These are phyloP conservation scores for Australoheros facetus DNA, from an alignment of 2,797 vertebrate species.

Conservation along the genomic window DNA sequence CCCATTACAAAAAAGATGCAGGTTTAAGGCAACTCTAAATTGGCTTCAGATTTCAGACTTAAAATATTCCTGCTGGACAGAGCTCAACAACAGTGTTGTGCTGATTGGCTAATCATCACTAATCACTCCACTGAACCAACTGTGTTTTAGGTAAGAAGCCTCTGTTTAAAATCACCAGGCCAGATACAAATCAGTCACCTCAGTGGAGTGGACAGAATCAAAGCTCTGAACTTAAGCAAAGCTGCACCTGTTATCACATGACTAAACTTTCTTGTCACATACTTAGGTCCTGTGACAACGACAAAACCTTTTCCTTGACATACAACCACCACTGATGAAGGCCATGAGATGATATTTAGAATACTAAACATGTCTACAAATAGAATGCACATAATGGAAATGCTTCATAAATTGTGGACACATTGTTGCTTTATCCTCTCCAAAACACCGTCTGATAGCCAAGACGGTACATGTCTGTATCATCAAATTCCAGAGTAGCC, in stretches of 20 bases:
- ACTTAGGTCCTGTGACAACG: background rate
- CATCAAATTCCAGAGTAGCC: constrained; percentile 12
- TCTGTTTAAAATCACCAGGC: too few species aligned
- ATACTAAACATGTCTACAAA: background rate
- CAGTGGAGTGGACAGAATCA: too few species aligned
- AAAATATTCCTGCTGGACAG: too few species aligned
- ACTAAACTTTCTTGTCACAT: background rate
- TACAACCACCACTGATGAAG: background rate
- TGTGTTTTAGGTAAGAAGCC: too few species aligned
- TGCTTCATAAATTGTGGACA: background rate
- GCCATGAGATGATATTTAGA: background rate
- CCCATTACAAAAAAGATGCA: background rate
- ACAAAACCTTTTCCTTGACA: background rate
- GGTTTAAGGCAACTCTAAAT: background rate
- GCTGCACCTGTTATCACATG: background rate
- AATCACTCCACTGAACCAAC: too few species aligned
- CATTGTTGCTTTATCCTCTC: background rate
- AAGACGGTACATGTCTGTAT: background rate
- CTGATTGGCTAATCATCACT: too few species aligned
- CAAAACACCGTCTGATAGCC: constrained; percentile 14
- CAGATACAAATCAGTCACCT: too few species aligned
- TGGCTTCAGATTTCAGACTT: background rate
- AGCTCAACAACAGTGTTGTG: too few species aligned
- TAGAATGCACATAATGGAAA: background rate
- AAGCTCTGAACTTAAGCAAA: too few species aligned